These are phyloP conservation scores for Protodeltote pygarga DNA, from an alignment of 2,888 invertebrate species.

Conservation along the genomic window DNA sequence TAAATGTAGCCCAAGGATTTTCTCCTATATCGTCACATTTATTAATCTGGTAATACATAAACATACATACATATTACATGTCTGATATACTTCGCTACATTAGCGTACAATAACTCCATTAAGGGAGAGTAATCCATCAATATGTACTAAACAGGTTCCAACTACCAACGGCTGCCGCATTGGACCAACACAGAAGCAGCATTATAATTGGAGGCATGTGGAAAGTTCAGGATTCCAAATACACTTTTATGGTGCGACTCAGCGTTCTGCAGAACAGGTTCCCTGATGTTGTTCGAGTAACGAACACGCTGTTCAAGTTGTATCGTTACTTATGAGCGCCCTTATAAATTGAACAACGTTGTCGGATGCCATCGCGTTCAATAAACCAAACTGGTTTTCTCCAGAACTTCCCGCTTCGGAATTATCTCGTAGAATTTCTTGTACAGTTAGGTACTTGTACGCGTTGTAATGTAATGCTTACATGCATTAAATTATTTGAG, in stretches of 20 bases:
- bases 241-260: constrained; percentile 58
- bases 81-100: constrained; percentile 55
- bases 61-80: too few relatives aligned
- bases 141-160: constrained; percentile 30
- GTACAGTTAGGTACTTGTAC: constrained; percentile 77
- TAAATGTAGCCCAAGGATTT: too few relatives aligned
- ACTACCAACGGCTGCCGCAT: constrained; percentile 23
- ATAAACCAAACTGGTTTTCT: constrained; percentile 77
- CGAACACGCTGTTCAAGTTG: constrained; percentile 47
- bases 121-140: constrained; percentile 23
- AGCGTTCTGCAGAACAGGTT: constrained; percentile 60
- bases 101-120: constrained; percentile 23
- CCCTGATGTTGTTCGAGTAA: constrained; percentile 56
- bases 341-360: constrained; percentile 75
- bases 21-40: too few relatives aligned
- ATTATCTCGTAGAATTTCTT: constrained; percentile 77
- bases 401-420: constrained; percentile 76
- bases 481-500: constrained; percentile 45
- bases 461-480: constrained; percentile 35
- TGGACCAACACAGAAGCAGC: constrained; percentile 27
- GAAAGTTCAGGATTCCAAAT: constrained; percentile 64
- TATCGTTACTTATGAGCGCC: constrained; percentile 58
- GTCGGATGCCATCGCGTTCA: constrained; percentile 77
- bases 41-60: too few relatives aligned
- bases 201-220: constrained; percentile 60